These are phyloP conservation scores for Dunckerocampus dactyliophorus DNA, from an alignment of 2,113 vertebrate species.

Conservation along the genomic window DNA sequence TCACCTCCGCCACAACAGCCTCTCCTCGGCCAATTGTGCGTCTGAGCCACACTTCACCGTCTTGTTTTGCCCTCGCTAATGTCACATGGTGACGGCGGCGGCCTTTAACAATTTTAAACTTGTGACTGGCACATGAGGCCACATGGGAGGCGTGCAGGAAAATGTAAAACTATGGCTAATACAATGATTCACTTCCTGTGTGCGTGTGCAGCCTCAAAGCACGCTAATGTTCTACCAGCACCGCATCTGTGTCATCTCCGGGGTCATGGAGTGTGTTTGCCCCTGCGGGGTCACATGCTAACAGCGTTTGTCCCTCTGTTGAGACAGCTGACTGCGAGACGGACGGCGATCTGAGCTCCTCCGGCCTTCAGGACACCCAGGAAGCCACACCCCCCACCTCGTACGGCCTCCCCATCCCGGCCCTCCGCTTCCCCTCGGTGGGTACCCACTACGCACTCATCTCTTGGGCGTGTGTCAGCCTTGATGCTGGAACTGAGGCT, in stretches of 20 bases:
- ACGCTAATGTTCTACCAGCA: constrained; percentile 3
- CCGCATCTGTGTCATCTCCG: background rate
- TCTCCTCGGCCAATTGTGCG: constrained; percentile 91
- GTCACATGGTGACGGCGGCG: background rate
- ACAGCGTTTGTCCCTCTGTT: constrained; percentile 47
- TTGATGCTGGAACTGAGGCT: no score
- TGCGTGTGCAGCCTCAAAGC: background rate
- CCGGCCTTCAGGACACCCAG: constrained; percentile 81
- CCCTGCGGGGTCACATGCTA: constrained; percentile 45
- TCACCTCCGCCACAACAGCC: constrained; percentile 80
- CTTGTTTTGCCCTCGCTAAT: background rate
- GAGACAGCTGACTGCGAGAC: constrained; percentile 90
- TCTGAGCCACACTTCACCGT: background rate
- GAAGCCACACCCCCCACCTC: constrained; percentile 57
- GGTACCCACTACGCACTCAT: constrained; percentile 40
- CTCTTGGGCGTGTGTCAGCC: no score
- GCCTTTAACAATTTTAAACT: background rate
- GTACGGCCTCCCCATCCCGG: constrained; percentile 53
- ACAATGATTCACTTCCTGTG: constrained; percentile 42
- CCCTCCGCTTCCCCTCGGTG: constrained; percentile 83
- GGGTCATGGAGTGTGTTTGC: constrained; percentile 8
- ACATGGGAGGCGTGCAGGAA: constrained; percentile 16
- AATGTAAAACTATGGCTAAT: constrained; percentile 16
- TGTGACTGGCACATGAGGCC: constrained; percentile 4
- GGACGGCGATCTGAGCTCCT: constrained; percentile 88